Conservation (phyloP, 37 sponge, comb jelly and placozoan species). For the Geodia barretti region DNA sequence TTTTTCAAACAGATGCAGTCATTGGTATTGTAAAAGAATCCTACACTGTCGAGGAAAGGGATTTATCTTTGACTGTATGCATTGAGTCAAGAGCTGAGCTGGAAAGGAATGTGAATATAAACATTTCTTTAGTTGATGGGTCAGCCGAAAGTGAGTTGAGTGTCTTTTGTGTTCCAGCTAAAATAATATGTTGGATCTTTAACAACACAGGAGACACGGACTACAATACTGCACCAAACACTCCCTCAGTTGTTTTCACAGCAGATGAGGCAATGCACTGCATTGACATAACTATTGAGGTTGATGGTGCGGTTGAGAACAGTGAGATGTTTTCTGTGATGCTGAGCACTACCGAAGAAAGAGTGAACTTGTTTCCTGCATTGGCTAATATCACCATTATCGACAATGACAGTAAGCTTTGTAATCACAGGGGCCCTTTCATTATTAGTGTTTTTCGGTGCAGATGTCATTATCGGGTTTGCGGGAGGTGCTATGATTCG, state of each 20-base stretch:
- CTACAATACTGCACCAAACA: too few relatives aligned
- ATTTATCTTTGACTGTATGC: not conserved
- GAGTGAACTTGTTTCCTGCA: not conserved
- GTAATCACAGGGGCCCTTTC: not conserved
- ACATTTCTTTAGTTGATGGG: not conserved
- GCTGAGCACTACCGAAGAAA: not conserved
- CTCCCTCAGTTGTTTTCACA: not conserved
- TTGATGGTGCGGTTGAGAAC: not conserved
- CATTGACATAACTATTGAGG: not conserved
- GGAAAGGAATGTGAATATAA: not conserved
- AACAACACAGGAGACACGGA: not conserved
- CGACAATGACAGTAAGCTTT: conserved; percentile 2
- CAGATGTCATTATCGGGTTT: not conserved
- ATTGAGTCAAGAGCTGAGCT: not conserved
- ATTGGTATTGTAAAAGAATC: not conserved
- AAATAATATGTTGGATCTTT: not conserved
- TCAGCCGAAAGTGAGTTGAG: not conserved
- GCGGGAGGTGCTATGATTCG: not conserved
- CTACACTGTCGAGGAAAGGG: not conserved
- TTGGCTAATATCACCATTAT: not conserved
- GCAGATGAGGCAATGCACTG: not conserved
- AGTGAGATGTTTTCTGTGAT: not conserved
- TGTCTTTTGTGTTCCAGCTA: not conserved
- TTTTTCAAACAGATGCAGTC: not conserved
- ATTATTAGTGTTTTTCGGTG: not conserved